Evolutionary conservation across 53 echinoderm and acorn worm species (phyloP), one percentile per base, ranked within the genome.

Genomic region (Luidia sarsii): DNA sequence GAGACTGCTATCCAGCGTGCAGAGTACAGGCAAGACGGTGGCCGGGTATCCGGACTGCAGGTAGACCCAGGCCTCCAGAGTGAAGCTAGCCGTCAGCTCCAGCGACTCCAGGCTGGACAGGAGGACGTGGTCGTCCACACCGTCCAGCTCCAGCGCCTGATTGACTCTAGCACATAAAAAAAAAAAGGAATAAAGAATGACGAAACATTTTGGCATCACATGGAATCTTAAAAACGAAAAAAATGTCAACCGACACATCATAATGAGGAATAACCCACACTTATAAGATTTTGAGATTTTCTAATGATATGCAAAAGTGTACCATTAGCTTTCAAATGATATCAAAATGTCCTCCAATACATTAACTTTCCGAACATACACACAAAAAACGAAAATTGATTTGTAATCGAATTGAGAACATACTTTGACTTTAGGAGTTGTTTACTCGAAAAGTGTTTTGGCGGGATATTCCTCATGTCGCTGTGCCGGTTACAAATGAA

Each of bases 121-220:
- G 29, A 86, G 65, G 16, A 96, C 96, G 65, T 90, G 86, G 49
- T 93, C 96, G 86, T 96, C 90, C 0, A 53, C 30, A 1, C 96
- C 96, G 83, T 96, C 96, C 48, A 96, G 90, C 68, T 88, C 39
- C 29, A 96, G 70, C 1, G 96, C 96, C 57, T 96, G 96, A 63
- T 96, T 96, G 3, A 90, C 74, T 33, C 96, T 96, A 66, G 2
- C 22, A 3, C 11, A 65, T 24, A 79, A 2, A 21, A 29, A n/a
- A 66, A 65, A 31, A 35, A 66, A 41, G 11, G 4, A 53, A 53
- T 11, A 53, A 16, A 46, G 8, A 46, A 46, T 46, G 46, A 46
- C 46, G 15, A 10, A 8, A 15, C 46, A 46, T 8, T 46, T 46
- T 46, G 46, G 8, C 46, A 10, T 10, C 15, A 10, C 46, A 46